phyloP scores from a whole-genome alignment of 2,797 vertebrate genomes.

The Propithecus perrieri region DNA sequence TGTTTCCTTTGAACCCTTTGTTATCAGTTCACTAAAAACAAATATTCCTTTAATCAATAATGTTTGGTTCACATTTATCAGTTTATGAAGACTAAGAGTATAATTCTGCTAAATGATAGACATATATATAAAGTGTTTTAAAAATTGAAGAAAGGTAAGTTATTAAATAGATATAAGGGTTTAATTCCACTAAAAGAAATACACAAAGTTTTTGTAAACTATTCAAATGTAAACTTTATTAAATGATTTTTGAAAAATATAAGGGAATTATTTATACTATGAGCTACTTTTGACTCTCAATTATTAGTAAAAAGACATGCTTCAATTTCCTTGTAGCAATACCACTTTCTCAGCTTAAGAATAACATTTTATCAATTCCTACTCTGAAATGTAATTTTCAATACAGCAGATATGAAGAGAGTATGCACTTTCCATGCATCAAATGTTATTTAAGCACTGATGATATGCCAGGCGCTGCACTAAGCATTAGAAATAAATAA shows the following conservation, averaged over 20 bases:
- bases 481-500: background rate
- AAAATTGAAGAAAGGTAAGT: background rate
- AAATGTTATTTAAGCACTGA: slow-evolving; percentile 17
- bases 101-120: slow-evolving; percentile 21
- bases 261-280: background rate
- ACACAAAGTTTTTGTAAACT: background rate
- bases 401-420: background rate
- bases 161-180: background rate
- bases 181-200: slow-evolving; percentile 1
- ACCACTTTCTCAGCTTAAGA: background rate
- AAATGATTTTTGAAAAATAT: slow-evolving; percentile 10
- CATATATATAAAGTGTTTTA: background rate
- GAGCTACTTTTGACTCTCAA: slow-evolving; percentile 2
- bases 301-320: background rate
- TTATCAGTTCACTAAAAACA: background rate
- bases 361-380: slow-evolving; percentile 12
- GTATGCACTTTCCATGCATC: background rate
- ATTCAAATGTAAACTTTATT: slow-evolving; percentile 30
- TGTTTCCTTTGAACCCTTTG: background rate
- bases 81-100: background rate
- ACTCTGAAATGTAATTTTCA: background rate
- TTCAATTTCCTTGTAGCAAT: background rate
- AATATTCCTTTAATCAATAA: background rate
- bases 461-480: background rate
- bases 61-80: background rate